A percentile compares a stretch with the other conserved stretches of the same genome.
Evolutionary conservation across 2,797 vertebrate genomes (phyloP).

Genomic region (Anguilla obscura): DNA sequence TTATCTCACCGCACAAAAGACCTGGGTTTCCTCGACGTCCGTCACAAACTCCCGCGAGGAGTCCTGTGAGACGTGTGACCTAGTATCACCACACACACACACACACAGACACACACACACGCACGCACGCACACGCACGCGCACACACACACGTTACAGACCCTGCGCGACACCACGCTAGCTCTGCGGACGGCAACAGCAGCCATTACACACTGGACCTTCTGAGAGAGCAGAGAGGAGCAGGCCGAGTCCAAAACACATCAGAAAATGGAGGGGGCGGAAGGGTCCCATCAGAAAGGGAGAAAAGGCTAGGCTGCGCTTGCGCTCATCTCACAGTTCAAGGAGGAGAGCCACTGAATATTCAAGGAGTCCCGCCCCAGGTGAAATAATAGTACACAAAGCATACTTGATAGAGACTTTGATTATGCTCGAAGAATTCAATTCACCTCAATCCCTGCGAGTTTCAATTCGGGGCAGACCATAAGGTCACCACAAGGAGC

Average conservation of each 20-base stretch:
- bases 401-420: too few species aligned
- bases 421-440: background rate
- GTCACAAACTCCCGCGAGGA: background rate
- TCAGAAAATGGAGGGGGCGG: background rate
- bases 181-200: background rate
- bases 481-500: background rate
- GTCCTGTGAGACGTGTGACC: background rate
- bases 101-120: too few species aligned
- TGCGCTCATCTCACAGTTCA: background rate
- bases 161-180: too few species aligned
- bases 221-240: background rate
- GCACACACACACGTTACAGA: too few species aligned
- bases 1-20: background rate
- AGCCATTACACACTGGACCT: background rate
- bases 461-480: background rate
- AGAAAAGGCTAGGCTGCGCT: background rate
- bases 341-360: background rate
- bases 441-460: background rate
- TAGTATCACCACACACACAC: background rate
- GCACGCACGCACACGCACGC: too few species aligned
- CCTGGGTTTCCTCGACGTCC: background rate
- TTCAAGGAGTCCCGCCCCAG: background rate
- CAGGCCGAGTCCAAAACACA: background rate
- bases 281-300: background rate
- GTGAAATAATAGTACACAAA: too few species aligned